Percentiles rank a stretch among this genome's conserved stretches.
phyloP scores from a whole-genome alignment of 2,888 invertebrate genomes.

The Carcina quercana region DNA sequence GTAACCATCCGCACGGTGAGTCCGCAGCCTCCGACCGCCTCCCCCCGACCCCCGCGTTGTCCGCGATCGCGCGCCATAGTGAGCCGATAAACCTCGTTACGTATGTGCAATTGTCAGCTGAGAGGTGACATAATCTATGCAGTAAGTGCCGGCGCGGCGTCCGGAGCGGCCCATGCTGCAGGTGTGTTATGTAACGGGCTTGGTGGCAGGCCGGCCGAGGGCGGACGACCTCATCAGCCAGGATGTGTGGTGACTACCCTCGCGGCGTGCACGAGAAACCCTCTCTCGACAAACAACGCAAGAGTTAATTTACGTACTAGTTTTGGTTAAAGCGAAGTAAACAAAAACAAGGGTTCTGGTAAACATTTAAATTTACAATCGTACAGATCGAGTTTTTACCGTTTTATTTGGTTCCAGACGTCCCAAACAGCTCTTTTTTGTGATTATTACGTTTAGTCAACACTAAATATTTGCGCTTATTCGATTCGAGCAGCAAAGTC shows the following conservation, averaged over 20 bases:
- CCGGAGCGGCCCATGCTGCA: conserved; percentile 47
- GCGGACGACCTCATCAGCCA: neutral
- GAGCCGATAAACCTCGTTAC: conserved; percentile 26
- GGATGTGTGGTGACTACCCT: conserved; percentile 2
- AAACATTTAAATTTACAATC: too few relatives aligned
- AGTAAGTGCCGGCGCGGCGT: conserved; percentile 66
- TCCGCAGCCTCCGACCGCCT: conserved; percentile 61
- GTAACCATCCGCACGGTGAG: conserved; percentile 70
- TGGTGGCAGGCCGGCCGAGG: conserved; percentile 9
- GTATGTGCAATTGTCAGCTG: conserved; percentile 55
- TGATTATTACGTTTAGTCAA: too few relatives aligned
- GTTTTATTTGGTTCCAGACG: too few relatives aligned
- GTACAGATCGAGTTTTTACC: too few relatives aligned
- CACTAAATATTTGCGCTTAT: too few relatives aligned
- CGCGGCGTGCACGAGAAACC: too few relatives aligned
- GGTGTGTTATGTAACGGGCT: conserved; percentile 64
- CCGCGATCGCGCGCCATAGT: conserved; percentile 31
- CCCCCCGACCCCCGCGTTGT: conserved; percentile 47
- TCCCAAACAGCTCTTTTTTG: too few relatives aligned
- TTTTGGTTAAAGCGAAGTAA: too few relatives aligned
- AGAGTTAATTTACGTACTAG: too few relatives aligned
- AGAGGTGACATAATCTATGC: conserved; percentile 68
- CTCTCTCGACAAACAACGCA: too few relatives aligned
- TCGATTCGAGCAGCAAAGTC: too few relatives aligned
- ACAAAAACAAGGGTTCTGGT: too few relatives aligned